Percentiles rank a stretch among this genome's conserved stretches.
phyloP scores from a whole-genome alignment of 2,113 vertebrate genomes.

The Myotis yumanensis region DNA sequence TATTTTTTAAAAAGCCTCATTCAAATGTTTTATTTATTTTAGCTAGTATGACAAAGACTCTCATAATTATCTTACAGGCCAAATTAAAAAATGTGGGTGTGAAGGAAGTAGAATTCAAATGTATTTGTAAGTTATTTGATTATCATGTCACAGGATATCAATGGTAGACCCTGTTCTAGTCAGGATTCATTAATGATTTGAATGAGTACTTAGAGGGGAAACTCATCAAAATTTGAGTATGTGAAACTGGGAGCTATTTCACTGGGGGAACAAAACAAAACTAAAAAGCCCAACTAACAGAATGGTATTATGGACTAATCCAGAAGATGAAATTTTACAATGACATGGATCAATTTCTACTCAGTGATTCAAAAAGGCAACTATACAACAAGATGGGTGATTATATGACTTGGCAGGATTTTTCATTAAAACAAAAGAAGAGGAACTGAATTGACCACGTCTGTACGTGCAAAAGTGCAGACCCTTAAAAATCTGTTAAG shows the following conservation, averaged over 20 bases:
- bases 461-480: neutral
- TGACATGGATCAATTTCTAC: neutral
- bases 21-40: constrained; percentile 45
- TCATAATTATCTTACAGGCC: constrained; percentile 52
- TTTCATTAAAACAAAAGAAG: constrained; percentile 21
- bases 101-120: neutral
- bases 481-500: neutral
- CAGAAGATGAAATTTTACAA: neutral
- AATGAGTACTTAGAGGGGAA: neutral
- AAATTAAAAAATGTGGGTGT: constrained; percentile 39
- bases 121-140: constrained; percentile 6
- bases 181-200: neutral
- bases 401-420: neutral
- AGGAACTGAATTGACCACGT: neutral
- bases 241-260: neutral
- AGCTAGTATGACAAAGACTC: constrained; percentile 41
- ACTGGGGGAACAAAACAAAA: neutral
- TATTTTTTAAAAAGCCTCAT: constrained; percentile 51
- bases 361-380: neutral
- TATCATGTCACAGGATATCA: neutral
- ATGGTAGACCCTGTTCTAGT: neutral
- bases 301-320: neutral
- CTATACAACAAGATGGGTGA: rapidly evolving
- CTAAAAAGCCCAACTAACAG: neutral
- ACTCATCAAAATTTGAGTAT: neutral